These are phyloP conservation scores for cattle (Bos taurus) DNA, from an alignment of 2,113 vertebrate species.

Conservation along the genomic window DNA sequence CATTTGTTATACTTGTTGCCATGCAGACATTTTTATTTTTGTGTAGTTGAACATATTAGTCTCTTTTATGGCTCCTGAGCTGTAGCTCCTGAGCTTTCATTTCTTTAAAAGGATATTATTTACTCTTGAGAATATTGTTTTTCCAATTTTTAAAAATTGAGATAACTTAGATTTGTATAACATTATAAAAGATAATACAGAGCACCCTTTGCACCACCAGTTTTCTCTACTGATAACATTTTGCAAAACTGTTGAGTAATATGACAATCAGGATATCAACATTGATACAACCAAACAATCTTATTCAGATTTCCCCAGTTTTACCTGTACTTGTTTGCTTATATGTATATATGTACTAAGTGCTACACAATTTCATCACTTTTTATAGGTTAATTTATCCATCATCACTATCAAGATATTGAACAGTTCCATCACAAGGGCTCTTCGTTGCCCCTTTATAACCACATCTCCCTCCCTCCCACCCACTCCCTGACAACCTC, in stretches of 20 bases:
- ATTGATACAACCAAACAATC: neutral
- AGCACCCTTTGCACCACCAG: neutral
- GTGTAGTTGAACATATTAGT: neutral
- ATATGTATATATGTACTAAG: neutral
- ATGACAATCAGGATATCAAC: neutral
- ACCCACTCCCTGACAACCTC: neutral
- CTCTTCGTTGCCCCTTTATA: neutral
- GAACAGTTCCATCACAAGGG: neutral
- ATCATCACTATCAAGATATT: neutral
- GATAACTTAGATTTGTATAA: neutral
- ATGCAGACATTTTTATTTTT: neutral
- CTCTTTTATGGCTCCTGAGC: neutral
- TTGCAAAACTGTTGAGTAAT: neutral
- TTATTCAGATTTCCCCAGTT: neutral
- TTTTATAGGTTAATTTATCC: neutral
- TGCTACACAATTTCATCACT: neutral
- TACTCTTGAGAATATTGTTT: neutral
- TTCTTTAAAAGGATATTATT: neutral
- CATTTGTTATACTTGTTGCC: neutral
- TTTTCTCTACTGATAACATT: neutral
- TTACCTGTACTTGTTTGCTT: neutral
- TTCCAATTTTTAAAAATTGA: neutral
- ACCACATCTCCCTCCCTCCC: neutral
- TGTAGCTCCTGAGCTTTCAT: neutral
- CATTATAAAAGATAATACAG: neutral